Percentiles rank a stretch among this genome's conserved stretches.
These are phyloP conservation scores for Hermaeophaga mercurialis DNA, from an alignment of 2,888 invertebrate species.

Conservation along the genomic window DNA sequence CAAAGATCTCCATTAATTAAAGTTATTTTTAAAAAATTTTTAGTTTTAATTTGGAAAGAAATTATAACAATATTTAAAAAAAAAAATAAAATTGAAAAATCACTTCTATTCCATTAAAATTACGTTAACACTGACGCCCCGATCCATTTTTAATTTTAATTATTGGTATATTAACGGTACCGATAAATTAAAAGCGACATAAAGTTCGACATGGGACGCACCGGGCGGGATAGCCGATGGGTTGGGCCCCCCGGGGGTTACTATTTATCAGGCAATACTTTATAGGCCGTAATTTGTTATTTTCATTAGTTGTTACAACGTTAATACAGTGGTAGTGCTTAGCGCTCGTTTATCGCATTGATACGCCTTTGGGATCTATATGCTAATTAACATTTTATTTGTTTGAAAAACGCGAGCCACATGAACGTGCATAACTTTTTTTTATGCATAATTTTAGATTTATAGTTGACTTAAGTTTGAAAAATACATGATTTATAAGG, in stretches of 20 bases:
- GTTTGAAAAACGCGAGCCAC: constrained; percentile 21
- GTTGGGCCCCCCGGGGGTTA: constrained; percentile 37
- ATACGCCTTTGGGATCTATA: constrained; percentile 25
- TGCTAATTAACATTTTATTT: constrained; percentile 33
- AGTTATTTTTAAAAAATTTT: too few relatives aligned
- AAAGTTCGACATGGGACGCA: constrained; percentile 31
- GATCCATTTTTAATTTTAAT: constrained; percentile 38
- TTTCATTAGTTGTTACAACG: constrained; percentile 38
- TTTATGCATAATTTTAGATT: too few relatives aligned
- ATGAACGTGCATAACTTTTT: too few relatives aligned
- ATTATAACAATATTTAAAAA: too few relatives aligned
- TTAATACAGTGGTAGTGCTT: constrained; percentile 31
- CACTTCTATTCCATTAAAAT: too few relatives aligned
- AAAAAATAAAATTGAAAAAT: too few relatives aligned
- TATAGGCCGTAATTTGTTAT: constrained; percentile 42
- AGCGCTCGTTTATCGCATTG: constrained; percentile 35
- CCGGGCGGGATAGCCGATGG: constrained; percentile 8
- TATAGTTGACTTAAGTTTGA: too few relatives aligned
- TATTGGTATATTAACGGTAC: constrained; percentile 36
- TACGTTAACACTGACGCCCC: too few relatives aligned
- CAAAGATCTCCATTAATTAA: too few relatives aligned
- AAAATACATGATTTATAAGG: too few relatives aligned
- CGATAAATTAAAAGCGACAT: constrained; percentile 37
- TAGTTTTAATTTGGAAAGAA: too few relatives aligned
- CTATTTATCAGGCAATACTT: constrained; percentile 43